A percentile compares a stretch with the other conserved stretches of the same genome.
These are phyloP conservation scores for Prunella strophiata DNA, from an alignment of 2,797 vertebrate genomes.

Conservation along the genomic window DNA sequence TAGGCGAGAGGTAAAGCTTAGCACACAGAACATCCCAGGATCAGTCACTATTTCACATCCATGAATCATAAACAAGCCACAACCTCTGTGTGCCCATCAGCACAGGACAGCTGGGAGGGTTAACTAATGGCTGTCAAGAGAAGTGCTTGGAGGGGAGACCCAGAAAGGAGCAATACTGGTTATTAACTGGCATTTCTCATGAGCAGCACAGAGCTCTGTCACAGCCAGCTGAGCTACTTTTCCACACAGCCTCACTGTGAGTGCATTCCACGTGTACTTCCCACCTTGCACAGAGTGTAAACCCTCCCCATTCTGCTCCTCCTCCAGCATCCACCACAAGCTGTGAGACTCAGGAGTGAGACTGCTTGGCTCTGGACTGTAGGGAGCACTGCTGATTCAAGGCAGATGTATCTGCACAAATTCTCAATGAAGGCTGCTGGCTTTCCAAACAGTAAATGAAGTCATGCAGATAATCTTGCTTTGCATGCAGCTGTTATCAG, in stretches of 20 bases:
- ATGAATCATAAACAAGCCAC: neutral
- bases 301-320: neutral
- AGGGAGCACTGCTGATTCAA: conserved; percentile 68
- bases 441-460: conserved; percentile 49
- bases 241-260: neutral
- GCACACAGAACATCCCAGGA: neutral
- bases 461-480: conserved; percentile 59
- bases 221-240: neutral
- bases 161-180: neutral
- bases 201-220: neutral
- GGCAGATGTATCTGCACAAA: conserved; percentile 56
- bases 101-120: neutral
- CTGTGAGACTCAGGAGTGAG: neutral
- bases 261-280: neutral
- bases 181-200: neutral
- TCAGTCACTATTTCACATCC: neutral
- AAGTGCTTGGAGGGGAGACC: neutral
- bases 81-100: neutral
- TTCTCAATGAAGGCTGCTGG: conserved; percentile 48
- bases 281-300: neutral
- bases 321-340: neutral
- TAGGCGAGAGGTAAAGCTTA: neutral
- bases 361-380: conserved; percentile 51
- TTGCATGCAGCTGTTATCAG: conserved; percentile 63
- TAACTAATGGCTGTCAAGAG: neutral